Evolutionary conservation across 2,888 invertebrate genomes (phyloP).

Genomic region (Agrochola litura): DNA sequence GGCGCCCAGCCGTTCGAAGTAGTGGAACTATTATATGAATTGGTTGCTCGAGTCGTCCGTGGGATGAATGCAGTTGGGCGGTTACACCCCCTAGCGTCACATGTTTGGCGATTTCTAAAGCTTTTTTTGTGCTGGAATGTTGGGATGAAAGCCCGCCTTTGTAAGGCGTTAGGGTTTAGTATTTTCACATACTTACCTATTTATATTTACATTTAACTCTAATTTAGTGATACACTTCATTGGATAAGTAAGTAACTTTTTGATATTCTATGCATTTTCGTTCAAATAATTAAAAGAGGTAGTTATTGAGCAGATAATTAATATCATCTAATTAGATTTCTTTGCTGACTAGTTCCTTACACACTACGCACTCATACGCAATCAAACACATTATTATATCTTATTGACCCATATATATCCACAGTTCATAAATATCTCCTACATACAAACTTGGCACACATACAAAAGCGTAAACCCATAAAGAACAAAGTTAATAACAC

Average conservation of each 20-base stretch:
- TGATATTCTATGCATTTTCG: not conserved
- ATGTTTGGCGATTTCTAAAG: not conserved
- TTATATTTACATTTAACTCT: not conserved
- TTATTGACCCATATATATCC: not conserved
- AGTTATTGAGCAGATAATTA: too few species aligned
- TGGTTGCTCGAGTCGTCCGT: conserved; percentile 19
- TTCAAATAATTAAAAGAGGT: not conserved
- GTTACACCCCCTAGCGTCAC: conserved; percentile 8
- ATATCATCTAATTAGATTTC: too few species aligned
- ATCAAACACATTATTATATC: not conserved
- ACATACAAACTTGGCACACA: not conserved
- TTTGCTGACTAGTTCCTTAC: too few species aligned
- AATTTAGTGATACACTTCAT: not conserved
- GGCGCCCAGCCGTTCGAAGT: conserved; percentile 43
- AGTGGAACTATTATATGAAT: conserved; percentile 3
- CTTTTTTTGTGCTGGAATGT: not conserved
- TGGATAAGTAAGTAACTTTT: not conserved
- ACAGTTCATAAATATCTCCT: not conserved
- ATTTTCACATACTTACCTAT: not conserved
- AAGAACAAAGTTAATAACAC: not conserved
- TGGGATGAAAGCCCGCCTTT: not conserved
- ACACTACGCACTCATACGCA: not conserved
- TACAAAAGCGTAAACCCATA: conserved; percentile 3
- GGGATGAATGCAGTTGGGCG: conserved; percentile 26
- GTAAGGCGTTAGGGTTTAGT: not conserved